Evolutionary conservation across 1,140 invertebrate species (phyloP).

Genomic region (Leptopilina clavipes): DNA sequence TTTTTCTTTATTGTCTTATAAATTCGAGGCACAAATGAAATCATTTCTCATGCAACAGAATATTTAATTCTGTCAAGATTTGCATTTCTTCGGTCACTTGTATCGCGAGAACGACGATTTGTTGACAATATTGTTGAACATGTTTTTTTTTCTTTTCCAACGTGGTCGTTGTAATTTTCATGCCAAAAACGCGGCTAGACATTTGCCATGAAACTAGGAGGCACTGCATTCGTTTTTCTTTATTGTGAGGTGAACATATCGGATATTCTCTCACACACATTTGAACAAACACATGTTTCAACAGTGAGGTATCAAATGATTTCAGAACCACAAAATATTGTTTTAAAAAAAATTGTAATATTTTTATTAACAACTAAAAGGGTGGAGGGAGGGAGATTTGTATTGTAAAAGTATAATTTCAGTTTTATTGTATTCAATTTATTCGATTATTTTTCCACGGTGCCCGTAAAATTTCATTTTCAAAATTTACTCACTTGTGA

Average conservation of each 20-base stretch:
- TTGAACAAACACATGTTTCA: background rate
- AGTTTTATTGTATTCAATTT: no score
- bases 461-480: no score
- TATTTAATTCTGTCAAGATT: background rate
- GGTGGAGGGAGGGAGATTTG: no score
- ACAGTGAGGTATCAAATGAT: background rate
- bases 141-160: background rate
- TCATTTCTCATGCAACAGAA: no score
- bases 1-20: no score
- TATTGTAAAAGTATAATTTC: no score
- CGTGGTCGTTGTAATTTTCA: background rate
- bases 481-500: no score
- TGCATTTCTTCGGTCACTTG: background rate
- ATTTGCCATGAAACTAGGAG: background rate
- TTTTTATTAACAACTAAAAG: no score
- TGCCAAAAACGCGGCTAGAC: background rate
- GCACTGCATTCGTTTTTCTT: slow-evolving; percentile 3
- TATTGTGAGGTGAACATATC: background rate
- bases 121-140: background rate
- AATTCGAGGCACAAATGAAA: no score
- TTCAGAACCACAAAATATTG: background rate
- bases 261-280: background rate
- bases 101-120: background rate
- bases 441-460: no score
- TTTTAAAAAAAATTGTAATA: no score